Evolutionary conservation across 2,888 invertebrate genomes (phyloP).

Genomic region (Mystacides longicornis): DNA sequence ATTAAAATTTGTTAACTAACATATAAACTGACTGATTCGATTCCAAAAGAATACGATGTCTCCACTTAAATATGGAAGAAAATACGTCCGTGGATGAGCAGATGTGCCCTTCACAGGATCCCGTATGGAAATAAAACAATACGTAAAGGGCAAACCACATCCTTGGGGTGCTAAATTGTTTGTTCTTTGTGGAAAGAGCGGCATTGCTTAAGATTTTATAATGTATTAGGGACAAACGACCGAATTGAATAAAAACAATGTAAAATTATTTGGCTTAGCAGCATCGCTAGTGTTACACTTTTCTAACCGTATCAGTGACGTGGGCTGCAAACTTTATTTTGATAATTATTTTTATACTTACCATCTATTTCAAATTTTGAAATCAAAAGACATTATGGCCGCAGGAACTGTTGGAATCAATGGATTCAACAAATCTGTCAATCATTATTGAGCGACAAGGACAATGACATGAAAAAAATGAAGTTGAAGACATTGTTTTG

Average conservation of each 20-base stretch:
- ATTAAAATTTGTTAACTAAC: too few relatives aligned
- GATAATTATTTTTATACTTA: not conserved
- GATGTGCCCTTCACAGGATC: slow-evolving; percentile 1
- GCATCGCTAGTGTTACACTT: not conserved
- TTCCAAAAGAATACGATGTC: not conserved
- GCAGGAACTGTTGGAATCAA: not conserved
- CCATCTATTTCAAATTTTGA: slow-evolving; percentile 1
- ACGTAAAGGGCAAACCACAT: not conserved
- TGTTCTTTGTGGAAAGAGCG: not conserved
- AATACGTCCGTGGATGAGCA: not conserved
- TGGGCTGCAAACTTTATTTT: not conserved
- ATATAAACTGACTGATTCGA: too few relatives aligned
- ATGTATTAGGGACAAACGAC: not conserved
- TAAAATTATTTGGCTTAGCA: not conserved
- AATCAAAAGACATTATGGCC: not conserved
- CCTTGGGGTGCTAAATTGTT: not conserved
- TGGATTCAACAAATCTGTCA: not conserved
- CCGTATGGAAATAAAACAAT: not conserved
- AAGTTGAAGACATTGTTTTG: not conserved
- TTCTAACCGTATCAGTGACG: not conserved
- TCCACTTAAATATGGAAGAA: not conserved
- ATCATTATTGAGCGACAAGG: not conserved
- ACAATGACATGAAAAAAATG: not conserved
- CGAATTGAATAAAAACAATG: not conserved
- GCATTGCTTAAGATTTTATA: not conserved